phyloP scores from a whole-genome alignment of 2,113 vertebrate genomes.

The Bostrychus sinensis region DNA sequence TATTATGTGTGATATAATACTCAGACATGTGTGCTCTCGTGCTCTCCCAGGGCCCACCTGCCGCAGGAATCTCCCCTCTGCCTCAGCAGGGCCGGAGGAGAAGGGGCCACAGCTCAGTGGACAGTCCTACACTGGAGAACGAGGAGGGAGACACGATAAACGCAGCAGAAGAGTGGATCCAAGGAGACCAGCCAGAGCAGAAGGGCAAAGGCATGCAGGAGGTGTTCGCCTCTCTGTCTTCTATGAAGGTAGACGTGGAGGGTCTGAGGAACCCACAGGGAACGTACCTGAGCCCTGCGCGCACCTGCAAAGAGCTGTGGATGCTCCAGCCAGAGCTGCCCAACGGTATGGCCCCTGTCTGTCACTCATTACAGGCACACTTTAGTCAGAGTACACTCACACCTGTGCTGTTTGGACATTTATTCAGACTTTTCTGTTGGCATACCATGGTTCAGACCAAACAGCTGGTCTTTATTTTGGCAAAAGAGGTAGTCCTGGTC shows the following conservation, averaged over 20 bases:
- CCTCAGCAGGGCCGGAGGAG: constrained; percentile 80
- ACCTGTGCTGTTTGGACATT: no score
- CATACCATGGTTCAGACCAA: no score
- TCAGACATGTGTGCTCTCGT: background rate
- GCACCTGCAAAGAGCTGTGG: constrained; percentile 97
- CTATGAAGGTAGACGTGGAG: constrained; percentile 93
- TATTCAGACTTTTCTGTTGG: no score
- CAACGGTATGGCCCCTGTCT: constrained; percentile 77
- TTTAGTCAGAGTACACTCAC: no score
- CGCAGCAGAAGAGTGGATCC: constrained; percentile 66
- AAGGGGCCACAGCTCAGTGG: constrained; percentile 81
- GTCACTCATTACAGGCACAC: background rate
- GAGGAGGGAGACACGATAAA: constrained; percentile 65
- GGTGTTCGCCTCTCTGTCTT: constrained; percentile 92
- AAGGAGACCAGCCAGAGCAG: constrained; percentile 56
- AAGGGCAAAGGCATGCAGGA: constrained; percentile 91
- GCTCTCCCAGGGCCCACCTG: constrained; percentile 64
- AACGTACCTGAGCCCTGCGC: constrained; percentile 90
- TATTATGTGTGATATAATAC: no score
- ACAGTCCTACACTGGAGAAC: constrained; percentile 78
- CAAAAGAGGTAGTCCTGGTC: no score
- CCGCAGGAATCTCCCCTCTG: constrained; percentile 58
- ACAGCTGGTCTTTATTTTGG: no score
- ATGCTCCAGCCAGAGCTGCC: constrained; percentile 90
- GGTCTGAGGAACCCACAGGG: constrained; percentile 92